Evolutionary conservation across 2,888 invertebrate genomes (phyloP).

Genomic region (Liodrosophila aerea): DNA sequence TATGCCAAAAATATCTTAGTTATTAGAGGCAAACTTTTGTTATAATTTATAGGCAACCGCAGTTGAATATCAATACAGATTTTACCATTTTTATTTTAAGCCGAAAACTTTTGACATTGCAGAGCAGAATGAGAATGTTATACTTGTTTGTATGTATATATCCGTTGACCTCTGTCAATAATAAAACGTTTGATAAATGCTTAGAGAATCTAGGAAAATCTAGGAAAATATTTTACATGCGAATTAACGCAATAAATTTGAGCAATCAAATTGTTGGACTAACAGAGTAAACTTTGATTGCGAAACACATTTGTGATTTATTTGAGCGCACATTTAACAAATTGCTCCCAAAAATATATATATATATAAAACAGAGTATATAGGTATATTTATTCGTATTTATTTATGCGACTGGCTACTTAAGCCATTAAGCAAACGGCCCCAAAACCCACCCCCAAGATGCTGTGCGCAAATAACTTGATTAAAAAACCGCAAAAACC

Average conservation of each 20-base stretch:
- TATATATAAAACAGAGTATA: conserved; percentile 7
- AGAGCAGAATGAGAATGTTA: conserved; percentile 14
- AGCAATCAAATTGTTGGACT: conserved; percentile 38
- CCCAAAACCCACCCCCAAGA: conserved; percentile 23
- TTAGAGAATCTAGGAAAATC: conserved; percentile 65
- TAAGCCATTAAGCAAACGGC: conserved; percentile 55
- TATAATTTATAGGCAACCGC: conserved; percentile 61
- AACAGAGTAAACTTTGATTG: conserved; percentile 67
- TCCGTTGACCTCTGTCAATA: conserved; percentile 65
- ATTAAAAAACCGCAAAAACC: conserved; percentile 78
- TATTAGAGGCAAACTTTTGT: conserved; percentile 48
- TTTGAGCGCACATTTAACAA: conserved; percentile 75
- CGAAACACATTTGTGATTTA: conserved; percentile 76
- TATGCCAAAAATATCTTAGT: conserved; percentile 50
- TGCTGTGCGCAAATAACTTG: conserved; percentile 69
- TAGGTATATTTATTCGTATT: conserved; percentile 39
- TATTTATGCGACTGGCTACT: conserved; percentile 66
- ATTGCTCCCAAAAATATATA: conserved; percentile 49
- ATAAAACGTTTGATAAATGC: conserved; percentile 77
- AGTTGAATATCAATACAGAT: conserved; percentile 46
- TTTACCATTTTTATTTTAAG: conserved; percentile 59
- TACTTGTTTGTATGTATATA: conserved; percentile 18
- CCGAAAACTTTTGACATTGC: conserved; percentile 55
- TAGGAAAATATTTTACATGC: conserved; percentile 71
- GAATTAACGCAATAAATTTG: conserved; percentile 76